Evolutionary conservation across 2,797 vertebrate genomes (phyloP), one percentile per base, ranked within the genome.

Genomic region (Antrozous pallidus): DNA sequence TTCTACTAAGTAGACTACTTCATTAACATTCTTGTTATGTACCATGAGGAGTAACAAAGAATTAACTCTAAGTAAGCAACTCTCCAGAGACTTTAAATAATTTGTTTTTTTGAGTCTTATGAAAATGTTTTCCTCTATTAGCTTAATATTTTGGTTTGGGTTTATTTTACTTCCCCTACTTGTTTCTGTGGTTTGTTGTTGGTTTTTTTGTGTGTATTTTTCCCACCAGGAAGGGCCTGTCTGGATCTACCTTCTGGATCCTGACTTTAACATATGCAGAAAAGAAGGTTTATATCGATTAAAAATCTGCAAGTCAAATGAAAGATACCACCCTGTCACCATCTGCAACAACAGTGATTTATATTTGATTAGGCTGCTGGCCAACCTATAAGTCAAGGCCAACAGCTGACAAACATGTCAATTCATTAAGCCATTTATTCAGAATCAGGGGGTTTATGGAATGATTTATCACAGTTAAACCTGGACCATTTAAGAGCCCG

Each of bases 281-380:
- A 87, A 81, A 87, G 84, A 79, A 92, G 65, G 47, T 82, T 91
- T 75, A 85, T 82, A 96, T 56, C 79, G 92, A 97, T 83, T 90
- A 83, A 92, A 96, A 93, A 96, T 96, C 78, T 97, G 90, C 96
- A 97, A 96, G 96, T 96, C 96, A 95, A 95, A 97, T 81, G 24
- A 70, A 82, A 93, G 90, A 81, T 82, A 92, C 84, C 92, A 87
- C 90, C 94, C 94, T 96, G 93, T 74, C 88, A 71, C 96, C 94
- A 94, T 94, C 96, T 97, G 94, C 82, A 96, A 96, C 74, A 33
- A 45, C 8, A 3, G n/a, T 94, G 84, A 80, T 96, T 85, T 90
- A 97, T 85, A 96, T 69, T 90, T 95, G 92, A 69, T 88, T 91
- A 96, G 95, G 69, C 31, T 65, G 73, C 36, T 81, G 91, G 86